Percentiles rank a stretch among this genome's conserved stretches.
phyloP scores from a whole-genome alignment of 2,888 invertebrate genomes.

The Thereva nobilitata region DNA sequence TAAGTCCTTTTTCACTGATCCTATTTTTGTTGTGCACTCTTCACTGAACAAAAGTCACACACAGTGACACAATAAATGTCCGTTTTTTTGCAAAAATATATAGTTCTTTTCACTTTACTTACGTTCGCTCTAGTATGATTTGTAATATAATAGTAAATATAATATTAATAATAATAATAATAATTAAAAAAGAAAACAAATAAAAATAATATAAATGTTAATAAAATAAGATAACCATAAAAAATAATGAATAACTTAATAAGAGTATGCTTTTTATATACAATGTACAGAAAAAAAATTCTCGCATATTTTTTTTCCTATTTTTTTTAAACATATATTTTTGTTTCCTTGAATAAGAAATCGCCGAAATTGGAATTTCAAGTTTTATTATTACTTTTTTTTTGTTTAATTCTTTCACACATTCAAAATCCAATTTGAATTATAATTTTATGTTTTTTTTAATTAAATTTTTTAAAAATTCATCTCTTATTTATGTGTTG shows the following conservation, averaged over 20 bases:
- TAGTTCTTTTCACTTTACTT: too few relatives aligned
- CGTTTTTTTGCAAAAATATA: too few relatives aligned
- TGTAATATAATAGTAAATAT: too few relatives aligned
- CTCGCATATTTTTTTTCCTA: background rate
- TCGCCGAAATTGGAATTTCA: too few relatives aligned
- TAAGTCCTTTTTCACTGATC: too few relatives aligned
- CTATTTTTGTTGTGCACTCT: too few relatives aligned
- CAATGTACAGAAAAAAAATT: slow-evolving; percentile 29
- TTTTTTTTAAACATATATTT: too few relatives aligned
- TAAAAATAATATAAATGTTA: slow-evolving; percentile 31
- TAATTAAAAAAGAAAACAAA: slow-evolving; percentile 20
- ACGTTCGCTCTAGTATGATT: too few relatives aligned
- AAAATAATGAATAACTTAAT: slow-evolving; percentile 20
- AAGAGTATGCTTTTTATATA: slow-evolving; percentile 17
- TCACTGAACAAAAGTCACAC: too few relatives aligned
- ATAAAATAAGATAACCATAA: slow-evolving; percentile 14
- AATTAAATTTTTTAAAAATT: slow-evolving; percentile 13
- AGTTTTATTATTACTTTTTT: too few relatives aligned
- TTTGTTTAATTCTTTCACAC: background rate
- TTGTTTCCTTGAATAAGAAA: too few relatives aligned
- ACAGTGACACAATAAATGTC: too few relatives aligned
- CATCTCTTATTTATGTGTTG: slow-evolving; percentile 17
- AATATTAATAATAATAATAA: slow-evolving; percentile 30
- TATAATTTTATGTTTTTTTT: slow-evolving; percentile 8
- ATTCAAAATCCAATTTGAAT: slow-evolving; percentile 22